Percentiles rank a stretch among this genome's conserved stretches.
phyloP scores from a whole-genome alignment of 2,888 invertebrate genomes.

The Drosophila robusta region DNA sequence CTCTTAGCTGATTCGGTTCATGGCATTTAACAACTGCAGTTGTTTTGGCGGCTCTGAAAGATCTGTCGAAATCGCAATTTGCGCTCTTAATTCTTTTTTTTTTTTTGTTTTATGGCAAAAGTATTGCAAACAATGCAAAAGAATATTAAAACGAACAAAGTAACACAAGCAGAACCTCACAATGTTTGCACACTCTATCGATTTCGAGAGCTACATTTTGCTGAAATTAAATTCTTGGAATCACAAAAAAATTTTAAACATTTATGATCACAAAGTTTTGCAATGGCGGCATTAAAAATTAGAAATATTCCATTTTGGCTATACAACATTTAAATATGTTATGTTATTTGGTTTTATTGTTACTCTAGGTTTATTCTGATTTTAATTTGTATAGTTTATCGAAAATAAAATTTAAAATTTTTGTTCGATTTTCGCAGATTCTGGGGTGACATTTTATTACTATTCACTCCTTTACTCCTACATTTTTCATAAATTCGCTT shows the following conservation, averaged over 20 bases:
- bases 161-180: conserved; percentile 4
- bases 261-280: neutral
- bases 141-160: conserved; percentile 11
- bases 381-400: too few species aligned
- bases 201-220: conserved; percentile 4
- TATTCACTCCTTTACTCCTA: too few species aligned
- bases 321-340: neutral
- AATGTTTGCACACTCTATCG: conserved; percentile 13
- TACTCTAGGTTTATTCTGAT: too few species aligned
- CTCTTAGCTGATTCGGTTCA: conserved; percentile 27
- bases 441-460: too few species aligned
- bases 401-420: too few species aligned
- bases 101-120: conserved; percentile 38
- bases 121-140: conserved; percentile 21
- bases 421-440: too few species aligned
- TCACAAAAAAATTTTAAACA: neutral
- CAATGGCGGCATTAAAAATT: neutral
- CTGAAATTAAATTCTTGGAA: conserved; percentile 5
- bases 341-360: neutral
- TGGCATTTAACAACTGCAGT: conserved; percentile 51
- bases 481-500: too few species aligned
- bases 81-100: conserved; percentile 24
- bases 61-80: conserved; percentile 47
- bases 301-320: neutral
- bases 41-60: conserved; percentile 16